Percentiles rank a stretch among this genome's conserved stretches.
phyloP scores from a whole-genome alignment of 2,797 vertebrate species.

The Anas acuta region DNA sequence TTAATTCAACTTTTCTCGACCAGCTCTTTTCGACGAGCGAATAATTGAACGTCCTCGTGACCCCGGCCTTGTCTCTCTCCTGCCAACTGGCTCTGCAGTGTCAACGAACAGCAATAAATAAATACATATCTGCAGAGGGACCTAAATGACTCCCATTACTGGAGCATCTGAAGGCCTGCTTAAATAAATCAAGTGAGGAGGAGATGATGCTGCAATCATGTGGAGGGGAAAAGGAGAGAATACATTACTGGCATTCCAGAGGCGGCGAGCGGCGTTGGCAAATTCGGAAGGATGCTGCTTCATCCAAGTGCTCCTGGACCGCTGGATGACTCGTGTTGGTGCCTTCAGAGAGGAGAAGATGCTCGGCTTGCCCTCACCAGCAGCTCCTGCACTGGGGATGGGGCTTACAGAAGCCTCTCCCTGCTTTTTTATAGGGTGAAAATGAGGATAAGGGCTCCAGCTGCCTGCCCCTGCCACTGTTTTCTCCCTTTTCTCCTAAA shows the following conservation, averaged over 20 bases:
- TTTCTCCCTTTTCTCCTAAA: background rate
- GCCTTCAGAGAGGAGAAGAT: background rate
- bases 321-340: background rate
- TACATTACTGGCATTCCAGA: slow-evolving; percentile 49
- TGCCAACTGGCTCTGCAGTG: slow-evolving; percentile 65
- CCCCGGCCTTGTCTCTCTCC: slow-evolving; percentile 33
- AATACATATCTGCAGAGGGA: slow-evolving; percentile 69
- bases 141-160: slow-evolving; percentile 65
- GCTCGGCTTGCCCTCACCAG: background rate
- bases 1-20: slow-evolving; percentile 53
- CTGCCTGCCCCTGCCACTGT: fast-evolving
- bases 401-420: background rate
- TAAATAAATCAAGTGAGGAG: slow-evolving; percentile 65
- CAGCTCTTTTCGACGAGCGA: slow-evolving; percentile 51
- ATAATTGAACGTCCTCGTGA: slow-evolving; percentile 61
- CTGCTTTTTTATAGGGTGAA: background rate
- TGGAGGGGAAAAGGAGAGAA: slow-evolving; percentile 52
- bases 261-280: background rate
- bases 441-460: background rate
- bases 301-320: background rate
- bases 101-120: slow-evolving; percentile 66
- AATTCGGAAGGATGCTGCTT: background rate
- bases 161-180: slow-evolving; percentile 65
- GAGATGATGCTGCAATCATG: slow-evolving; percentile 65
- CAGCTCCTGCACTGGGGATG: background rate